Evolutionary conservation across 2,113 vertebrate species (phyloP), one percentile per base, ranked within the genome.

Genomic region (Amblyornis subalaris): DNA sequence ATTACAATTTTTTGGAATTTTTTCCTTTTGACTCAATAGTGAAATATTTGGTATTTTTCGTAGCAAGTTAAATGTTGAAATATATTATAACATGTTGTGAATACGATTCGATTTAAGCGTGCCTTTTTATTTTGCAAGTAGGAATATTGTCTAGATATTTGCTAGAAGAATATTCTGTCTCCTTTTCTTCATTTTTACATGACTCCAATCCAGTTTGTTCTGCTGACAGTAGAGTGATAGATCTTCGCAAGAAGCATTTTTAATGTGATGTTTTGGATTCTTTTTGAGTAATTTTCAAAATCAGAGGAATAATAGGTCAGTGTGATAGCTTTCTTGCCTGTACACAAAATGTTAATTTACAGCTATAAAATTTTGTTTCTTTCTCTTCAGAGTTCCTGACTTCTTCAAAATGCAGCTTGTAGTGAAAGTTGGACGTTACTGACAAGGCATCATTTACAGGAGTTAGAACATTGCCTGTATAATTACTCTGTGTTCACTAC

Each of bases 391-490:
- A 81, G 25, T 66, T 79, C 3, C 6, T 58, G 48, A 82, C 17
- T 73, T 91, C 71, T 82, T 88, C 82, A 90, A 83, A 93, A 77
- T 48, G 48, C n/a, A 90, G 8, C 35, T 72, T 67, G 11, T 6
- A 60, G 18, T 65, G 38, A 10, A 90, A 88, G 28, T 14, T 73
- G 25, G 20, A 44, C 6, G 0, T 74, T 76, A 45, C 35, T 64
- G 40, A 21, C 44, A 47, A 81, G 44, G 14, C 51, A 45, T 61
- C 4, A 23, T 51, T 77, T 81, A 60, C 25, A 62, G 14, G 25
- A 54, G 18, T 50, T 69, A 9, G 9, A 62, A 51, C 10, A 14
- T 35, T 57, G 24, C 15, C 40, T 40, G 5, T 64, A 1, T 55
- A 74, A 64, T 84, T 84, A 45, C 25, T 69, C n/a, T 91, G 22